These are phyloP conservation scores for Mixornis gularis DNA, from an alignment of 2,113 vertebrate species.

Conservation along the genomic window DNA sequence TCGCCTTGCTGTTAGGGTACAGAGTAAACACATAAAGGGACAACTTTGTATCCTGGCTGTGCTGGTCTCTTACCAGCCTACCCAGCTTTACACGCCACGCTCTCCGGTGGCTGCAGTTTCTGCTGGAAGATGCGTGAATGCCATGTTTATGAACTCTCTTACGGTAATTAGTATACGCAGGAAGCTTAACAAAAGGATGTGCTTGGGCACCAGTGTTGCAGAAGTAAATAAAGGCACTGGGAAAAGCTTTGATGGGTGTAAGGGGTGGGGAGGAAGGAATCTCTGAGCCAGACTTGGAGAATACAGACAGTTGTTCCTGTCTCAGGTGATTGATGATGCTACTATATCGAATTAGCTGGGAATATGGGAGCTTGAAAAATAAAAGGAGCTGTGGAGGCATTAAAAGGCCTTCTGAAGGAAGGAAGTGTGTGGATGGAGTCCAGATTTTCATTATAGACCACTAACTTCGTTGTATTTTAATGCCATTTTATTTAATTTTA, in stretches of 20 bases:
- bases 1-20: neutral
- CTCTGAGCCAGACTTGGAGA: constrained; percentile 13
- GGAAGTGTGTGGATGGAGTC: constrained; percentile 25
- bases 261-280: neutral
- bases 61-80: neutral
- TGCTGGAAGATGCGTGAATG: neutral
- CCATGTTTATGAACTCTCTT: neutral
- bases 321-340: constrained; percentile 75
- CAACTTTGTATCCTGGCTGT: neutral
- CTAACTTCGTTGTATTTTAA: constrained; percentile 46
- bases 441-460: constrained; percentile 53
- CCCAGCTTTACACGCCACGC: neutral
- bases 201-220: neutral
- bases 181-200: neutral
- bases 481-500: constrained; percentile 47
- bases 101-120: neutral
- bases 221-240: neutral
- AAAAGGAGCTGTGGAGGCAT: constrained; percentile 40
- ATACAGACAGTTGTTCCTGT: constrained; percentile 51
- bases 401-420: constrained; percentile 40
- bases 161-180: neutral
- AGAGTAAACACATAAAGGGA: neutral
- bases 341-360: constrained; percentile 74
- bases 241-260: neutral
- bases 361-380: constrained; percentile 63